Evolutionary conservation across 1,140 invertebrate species (phyloP).

Genomic region (Trigoniulus corallinus): DNA sequence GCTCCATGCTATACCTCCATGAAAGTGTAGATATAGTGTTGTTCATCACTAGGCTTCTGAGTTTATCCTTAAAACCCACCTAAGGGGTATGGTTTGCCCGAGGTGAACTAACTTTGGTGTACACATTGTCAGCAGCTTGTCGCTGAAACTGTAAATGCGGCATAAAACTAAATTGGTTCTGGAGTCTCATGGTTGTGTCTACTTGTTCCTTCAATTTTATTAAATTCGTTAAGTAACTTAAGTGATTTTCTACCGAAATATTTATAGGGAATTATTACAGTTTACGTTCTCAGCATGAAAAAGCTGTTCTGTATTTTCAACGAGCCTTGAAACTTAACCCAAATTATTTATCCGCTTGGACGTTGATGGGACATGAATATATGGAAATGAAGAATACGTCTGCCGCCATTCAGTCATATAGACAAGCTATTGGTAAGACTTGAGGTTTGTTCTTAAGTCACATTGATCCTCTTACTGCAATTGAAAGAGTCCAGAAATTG

Average conservation of each 20-base stretch:
- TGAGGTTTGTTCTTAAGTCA: not conserved
- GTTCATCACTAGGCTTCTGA: too few relatives aligned
- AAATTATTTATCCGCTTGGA: slow-evolving; percentile 87
- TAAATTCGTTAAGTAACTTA: slow-evolving; percentile 5
- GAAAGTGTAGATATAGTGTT: too few relatives aligned
- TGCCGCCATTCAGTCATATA: slow-evolving; percentile 90
- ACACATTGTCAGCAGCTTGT: too few relatives aligned
- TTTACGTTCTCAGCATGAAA: slow-evolving; percentile 85
- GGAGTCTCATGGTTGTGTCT: too few relatives aligned
- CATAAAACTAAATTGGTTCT: too few relatives aligned
- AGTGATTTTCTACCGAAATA: not conserved
- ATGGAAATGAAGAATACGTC: slow-evolving; percentile 98
- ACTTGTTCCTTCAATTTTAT: not conserved
- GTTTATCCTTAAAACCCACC: slow-evolving; percentile 3
- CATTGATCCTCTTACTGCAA: too few relatives aligned
- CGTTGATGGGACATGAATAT: slow-evolving; percentile 96
- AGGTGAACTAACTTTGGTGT: too few relatives aligned
- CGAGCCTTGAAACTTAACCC: slow-evolving; percentile 88
- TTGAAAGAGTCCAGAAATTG: too few relatives aligned
- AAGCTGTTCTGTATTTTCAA: slow-evolving; percentile 92
- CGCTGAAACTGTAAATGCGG: too few relatives aligned
- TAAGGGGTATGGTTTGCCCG: too few relatives aligned
- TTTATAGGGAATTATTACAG: slow-evolving; percentile 88
- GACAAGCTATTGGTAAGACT: slow-evolving; percentile 75
- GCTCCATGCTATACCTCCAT: too few relatives aligned